A percentile compares a stretch with the other conserved stretches of the same genome.
phyloP scores from a whole-genome alignment of 2,797 vertebrate species.

The Aselliscus stoliczkanus region DNA sequence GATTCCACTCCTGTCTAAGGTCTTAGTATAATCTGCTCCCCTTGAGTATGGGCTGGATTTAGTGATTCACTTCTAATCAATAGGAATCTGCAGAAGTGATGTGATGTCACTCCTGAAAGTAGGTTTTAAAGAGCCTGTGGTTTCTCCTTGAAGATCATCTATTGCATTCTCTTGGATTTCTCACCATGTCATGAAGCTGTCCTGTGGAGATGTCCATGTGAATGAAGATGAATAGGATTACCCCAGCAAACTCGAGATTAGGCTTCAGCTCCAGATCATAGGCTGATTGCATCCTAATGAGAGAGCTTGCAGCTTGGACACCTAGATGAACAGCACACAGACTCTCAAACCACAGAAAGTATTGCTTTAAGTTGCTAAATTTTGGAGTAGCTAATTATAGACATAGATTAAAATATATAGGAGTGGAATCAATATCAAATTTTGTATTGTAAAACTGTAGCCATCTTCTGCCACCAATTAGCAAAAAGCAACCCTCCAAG shows the following conservation, averaged over 20 bases:
- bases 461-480: background rate
- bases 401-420: background rate
- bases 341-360: background rate
- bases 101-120: background rate
- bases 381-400: background rate
- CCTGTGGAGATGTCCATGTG: background rate
- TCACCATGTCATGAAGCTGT: background rate
- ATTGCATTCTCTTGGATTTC: background rate
- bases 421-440: background rate
- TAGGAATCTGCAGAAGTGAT: background rate
- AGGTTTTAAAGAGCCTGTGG: background rate
- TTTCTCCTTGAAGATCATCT: background rate
- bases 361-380: background rate
- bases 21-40: background rate
- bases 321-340: background rate
- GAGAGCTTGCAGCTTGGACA: background rate
- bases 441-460: background rate
- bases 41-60: background rate
- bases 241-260: background rate
- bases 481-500: background rate
- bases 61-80: background rate
- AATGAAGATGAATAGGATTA: background rate
- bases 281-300: background rate
- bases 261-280: background rate
- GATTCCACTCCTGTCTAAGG: background rate